Percentiles rank a stretch among this genome's conserved stretches.
Evolutionary conservation across 1,140 invertebrate genomes (phyloP).

Genomic region (Macrobrachium nipponense): DNA sequence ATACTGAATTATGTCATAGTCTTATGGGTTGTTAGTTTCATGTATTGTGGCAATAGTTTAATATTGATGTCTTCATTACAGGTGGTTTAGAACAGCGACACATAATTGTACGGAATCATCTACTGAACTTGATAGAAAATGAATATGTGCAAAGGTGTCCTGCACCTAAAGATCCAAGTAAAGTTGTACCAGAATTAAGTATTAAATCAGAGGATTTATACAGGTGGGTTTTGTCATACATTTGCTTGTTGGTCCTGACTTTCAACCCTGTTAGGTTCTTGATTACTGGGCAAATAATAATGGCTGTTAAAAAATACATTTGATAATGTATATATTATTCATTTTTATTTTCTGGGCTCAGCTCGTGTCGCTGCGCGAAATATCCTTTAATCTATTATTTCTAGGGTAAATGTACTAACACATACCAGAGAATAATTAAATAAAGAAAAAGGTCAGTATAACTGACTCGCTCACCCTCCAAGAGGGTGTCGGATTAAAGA

Average conservation of each 20-base stretch:
- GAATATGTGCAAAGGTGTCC: constrained; percentile 71
- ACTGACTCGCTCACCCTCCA: no score
- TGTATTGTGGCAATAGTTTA: neutral
- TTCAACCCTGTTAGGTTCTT: neutral
- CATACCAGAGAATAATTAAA: no score
- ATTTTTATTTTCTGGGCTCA: no score
- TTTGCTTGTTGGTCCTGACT: no score
- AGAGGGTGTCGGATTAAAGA: no score
- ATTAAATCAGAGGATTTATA: constrained; percentile 42
- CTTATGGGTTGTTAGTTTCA: neutral
- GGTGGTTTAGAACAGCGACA: constrained; percentile 24
- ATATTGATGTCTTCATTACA: neutral
- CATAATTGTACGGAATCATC: constrained; percentile 69
- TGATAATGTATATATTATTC: neutral
- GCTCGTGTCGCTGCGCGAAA: no score
- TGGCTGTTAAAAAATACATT: neutral
- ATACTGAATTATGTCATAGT: neutral
- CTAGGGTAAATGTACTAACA: no score
- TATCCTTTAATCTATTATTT: no score
- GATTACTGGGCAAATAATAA: neutral
- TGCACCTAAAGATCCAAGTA: constrained; percentile 35
- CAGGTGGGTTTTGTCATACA: constrained; percentile 4
- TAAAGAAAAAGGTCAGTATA: no score
- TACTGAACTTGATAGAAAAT: constrained; percentile 70
- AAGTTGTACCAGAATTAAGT: constrained; percentile 30